Evolutionary conservation across 1,140 invertebrate species (phyloP), one percentile per base, ranked within the genome.

Genomic region (Platyscapa corneri): DNA sequence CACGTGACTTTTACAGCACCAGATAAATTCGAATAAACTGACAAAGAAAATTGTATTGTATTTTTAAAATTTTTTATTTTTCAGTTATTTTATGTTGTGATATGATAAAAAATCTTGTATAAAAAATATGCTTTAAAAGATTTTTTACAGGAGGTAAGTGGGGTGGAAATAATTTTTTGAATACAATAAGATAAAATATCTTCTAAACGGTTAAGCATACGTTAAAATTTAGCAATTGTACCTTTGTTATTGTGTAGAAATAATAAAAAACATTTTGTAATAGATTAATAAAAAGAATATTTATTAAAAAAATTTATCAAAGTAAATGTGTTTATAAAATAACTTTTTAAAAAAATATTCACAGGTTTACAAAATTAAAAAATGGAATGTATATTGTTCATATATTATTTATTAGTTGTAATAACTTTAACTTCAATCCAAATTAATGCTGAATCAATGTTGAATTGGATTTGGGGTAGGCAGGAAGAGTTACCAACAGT

Each of bases 401-500:
- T 74, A 30, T 37, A 16, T 60, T 56, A 53, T 1, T 5, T 84
- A 74, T 10, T 79, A 30, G 39, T 84, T n/a, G 23, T 84, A 20
- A 16, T 84, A 65, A 60, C 34, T 53, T 0, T 76, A 32, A 67
- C 3, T 70, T 34, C n/a, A 60, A 37, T 60, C 18, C 84, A 82
- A 60, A 60, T 83, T 60, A 70, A 81, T 27, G 67, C 86, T 32
- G 87, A 90, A 16, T 91, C 91, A 5, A 75, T 93, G n/a, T 80
- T 93, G 0, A 86, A 87, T 84, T 93, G 93, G 93, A 56, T 93
- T 27, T 93, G 92, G 92, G 82, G 84, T 75, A 88, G 87, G 12
- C 8, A 84, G 0, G 86, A 89, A 5, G 90, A 91, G 7, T 82
- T 88, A 0, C 18, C 82, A 37, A 89, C 83, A 1, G 85, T 89